Evolutionary conservation across 92 coral and sea anemone genomes (phyloP).

Genomic region (Parazoanthus swiftii): DNA sequence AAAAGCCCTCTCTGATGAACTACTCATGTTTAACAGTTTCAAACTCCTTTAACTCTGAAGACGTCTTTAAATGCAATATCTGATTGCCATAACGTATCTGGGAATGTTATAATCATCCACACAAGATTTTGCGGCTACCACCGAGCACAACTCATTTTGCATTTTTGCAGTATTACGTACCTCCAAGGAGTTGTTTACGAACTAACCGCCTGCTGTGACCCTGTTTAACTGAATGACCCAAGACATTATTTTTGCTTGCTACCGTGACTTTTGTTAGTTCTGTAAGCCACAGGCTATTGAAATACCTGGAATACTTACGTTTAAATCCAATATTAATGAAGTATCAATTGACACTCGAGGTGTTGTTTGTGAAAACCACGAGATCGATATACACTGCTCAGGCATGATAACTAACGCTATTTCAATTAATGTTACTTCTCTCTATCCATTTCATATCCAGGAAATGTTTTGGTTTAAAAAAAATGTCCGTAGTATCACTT

Average conservation of each 20-base stretch:
- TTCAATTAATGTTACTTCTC: not conserved
- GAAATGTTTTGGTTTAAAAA: no score
- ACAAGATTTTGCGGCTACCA: not conserved
- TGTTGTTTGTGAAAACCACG: not conserved
- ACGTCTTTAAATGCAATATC: not conserved
- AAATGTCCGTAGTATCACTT: no score
- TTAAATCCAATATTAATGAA: not conserved
- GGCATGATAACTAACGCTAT: no score
- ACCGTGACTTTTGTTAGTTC: not conserved
- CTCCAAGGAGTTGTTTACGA: not conserved
- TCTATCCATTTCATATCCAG: not conserved
- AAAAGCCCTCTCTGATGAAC: slow-evolving; percentile 5
- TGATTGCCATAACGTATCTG: not conserved
- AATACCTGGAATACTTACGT: not conserved
- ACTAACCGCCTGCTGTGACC: slow-evolving; percentile 13
- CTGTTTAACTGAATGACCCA: not conserved
- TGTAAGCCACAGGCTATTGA: not conserved
- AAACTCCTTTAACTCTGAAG: not conserved
- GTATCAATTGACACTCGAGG: not conserved
- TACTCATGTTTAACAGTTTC: not conserved
- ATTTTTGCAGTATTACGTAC: not conserved
- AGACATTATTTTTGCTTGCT: not conserved
- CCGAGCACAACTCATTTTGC: not conserved
- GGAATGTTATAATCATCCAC: not conserved
- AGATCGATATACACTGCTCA: no score